These are phyloP conservation scores for Prostheceraeus crozeri DNA, from an alignment of 2,888 invertebrate genomes.

Conservation along the genomic window DNA sequence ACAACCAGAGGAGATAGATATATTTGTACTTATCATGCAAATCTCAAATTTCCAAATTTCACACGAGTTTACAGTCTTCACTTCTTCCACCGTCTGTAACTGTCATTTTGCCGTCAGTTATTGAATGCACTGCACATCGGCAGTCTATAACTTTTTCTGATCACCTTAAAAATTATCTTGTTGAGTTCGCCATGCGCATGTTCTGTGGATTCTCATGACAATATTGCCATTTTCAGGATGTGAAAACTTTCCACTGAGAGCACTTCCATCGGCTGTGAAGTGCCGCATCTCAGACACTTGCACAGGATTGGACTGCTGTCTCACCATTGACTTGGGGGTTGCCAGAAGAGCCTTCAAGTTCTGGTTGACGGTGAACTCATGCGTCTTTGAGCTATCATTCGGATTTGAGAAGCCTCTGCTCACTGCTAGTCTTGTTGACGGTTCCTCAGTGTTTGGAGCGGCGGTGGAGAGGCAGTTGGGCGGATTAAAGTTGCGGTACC, in stretches of 20 bases:
- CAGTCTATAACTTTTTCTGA: not conserved
- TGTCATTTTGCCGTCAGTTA: too few species aligned
- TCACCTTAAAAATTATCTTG: not conserved
- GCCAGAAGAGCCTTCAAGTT: conserved; percentile 8
- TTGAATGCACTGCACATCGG: too few species aligned
- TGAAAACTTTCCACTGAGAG: conserved; percentile 17
- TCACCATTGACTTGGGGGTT: conserved; percentile 24
- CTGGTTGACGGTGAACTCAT: conserved; percentile 22
- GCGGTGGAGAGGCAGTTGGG: not conserved
- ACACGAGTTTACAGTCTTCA: too few species aligned
- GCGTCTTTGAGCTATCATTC: conserved; percentile 2
- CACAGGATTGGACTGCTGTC: conserved; percentile 35
- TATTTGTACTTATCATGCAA: too few species aligned
- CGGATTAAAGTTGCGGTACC: conserved; percentile 1
- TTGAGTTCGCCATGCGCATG: too few species aligned
- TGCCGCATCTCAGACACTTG: conserved; percentile 42
- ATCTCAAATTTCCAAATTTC: too few species aligned
- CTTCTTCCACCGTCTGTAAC: too few species aligned
- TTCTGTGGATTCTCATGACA: too few species aligned
- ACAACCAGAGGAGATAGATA: too few species aligned
- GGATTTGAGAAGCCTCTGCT: conserved; percentile 19
- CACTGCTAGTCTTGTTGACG: conserved; percentile 1
- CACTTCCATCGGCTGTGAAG: conserved; percentile 38
- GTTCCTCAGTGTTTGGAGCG: not conserved
- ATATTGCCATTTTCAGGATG: conserved; percentile 18